Base-by-base conservation (phyloP, 2,888 invertebrate species). In the Teleogryllus oceanicus region DNA sequence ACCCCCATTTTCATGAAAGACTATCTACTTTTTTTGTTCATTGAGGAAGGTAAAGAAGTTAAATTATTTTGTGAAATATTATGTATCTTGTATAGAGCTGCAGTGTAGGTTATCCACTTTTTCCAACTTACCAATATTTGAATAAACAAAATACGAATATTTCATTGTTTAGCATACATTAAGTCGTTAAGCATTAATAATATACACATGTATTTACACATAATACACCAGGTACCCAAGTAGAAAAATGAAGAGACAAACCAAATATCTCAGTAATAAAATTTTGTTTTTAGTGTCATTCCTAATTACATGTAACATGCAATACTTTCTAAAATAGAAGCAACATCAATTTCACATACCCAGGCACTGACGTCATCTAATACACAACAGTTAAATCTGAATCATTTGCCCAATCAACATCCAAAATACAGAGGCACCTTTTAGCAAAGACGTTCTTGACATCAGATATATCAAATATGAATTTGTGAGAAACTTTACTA, bases 211-310 rank as follows among this genome's bases (percentile, higher is more conserved):
- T 50, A 18, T 50, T 62, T 78, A 78, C 78, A 78, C 77, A 79
- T 74, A 77, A 77, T 75, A 80, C 49, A 75, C 80, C 80, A 80
- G 80, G 80, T 80, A 80, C 80, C 80, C 80, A 78, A 80, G 80
- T 80, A 80, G 74, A 80, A 79, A 80, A 80, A 37, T 37, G 37
- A 37, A 62, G n/a, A 18, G 13, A 62, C 62, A 62, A 13, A 62
- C n/a, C 62, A 62, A 62, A 62, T 18, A 62, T 62, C 62, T 18
- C 13, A 13, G 16, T 76, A 75, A 49, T 50, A 78, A 49, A 21
- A 24, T 50, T 49, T 50, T 50, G 50, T 77, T 77, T 77, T 49
- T 76, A 20, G 13, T 13, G 21, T 50, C 50, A 50, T 77, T 50
- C 20, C 77, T 50, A 21, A 77, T 21, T 21, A 77, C 50, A 13